phyloP scores from a whole-genome alignment of 2,797 vertebrate species.

The Liasis olivaceus region DNA sequence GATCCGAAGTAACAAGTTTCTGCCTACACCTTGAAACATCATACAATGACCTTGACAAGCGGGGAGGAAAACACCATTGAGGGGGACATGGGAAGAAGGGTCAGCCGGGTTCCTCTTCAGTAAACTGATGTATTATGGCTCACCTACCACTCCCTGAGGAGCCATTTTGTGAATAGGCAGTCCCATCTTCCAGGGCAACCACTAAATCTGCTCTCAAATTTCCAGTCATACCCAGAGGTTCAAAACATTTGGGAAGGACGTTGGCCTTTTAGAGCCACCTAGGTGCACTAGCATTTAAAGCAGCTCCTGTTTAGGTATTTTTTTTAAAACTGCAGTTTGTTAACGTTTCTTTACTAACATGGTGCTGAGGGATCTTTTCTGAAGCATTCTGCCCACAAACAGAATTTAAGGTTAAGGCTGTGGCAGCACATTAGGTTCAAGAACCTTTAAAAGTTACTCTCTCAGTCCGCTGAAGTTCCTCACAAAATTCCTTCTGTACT shows the following conservation, averaged over 20 bases:
- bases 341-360: constrained; percentile 13
- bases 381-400: constrained; percentile 5
- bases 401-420: neutral
- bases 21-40: neutral
- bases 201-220: no score
- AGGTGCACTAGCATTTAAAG: neutral
- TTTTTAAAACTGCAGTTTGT: neutral
- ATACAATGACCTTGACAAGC: neutral
- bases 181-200: no score
- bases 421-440: neutral
- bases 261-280: no score
- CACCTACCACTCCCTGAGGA: no score
- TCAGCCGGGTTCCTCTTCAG: no score
- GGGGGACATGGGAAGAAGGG: no score
- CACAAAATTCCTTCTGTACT: neutral
- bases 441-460: neutral
- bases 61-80: neutral
- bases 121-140: no score
- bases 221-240: no score
- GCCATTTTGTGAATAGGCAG: no score
- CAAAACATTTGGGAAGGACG: no score
- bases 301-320: neutral
- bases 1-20: neutral
- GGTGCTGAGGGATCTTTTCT: constrained; percentile 2
- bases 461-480: neutral